Percentiles rank a stretch among this genome's conserved stretches.
phyloP scores from a whole-genome alignment of 92 coral and sea anemone species.

The Phymanthus crucifer region DNA sequence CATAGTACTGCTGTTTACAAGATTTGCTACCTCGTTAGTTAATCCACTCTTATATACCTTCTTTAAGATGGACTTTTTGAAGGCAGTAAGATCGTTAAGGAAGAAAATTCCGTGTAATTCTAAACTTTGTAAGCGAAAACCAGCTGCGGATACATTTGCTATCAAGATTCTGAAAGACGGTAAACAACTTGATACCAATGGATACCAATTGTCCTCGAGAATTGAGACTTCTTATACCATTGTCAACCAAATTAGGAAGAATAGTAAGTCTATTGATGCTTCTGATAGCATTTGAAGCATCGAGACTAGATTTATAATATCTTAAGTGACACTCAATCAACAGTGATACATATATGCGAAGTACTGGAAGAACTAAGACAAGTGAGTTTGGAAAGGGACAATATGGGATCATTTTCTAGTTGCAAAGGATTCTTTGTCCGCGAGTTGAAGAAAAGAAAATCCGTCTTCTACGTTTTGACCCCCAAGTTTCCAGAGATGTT shows the following conservation, averaged over 20 bases:
- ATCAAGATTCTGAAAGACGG: slow-evolving; percentile 22
- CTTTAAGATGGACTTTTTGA: slow-evolving; percentile 49
- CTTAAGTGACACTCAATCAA: too few species aligned
- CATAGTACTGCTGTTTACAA: slow-evolving; percentile 23
- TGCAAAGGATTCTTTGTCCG: too few species aligned
- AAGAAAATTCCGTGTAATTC: slow-evolving; percentile 8
- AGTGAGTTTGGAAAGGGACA: too few species aligned
- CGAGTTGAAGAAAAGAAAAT: too few species aligned
- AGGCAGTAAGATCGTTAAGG: slow-evolving; percentile 27
- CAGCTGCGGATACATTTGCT: slow-evolving; percentile 5
- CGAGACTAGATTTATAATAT: neutral
- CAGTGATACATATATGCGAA: too few species aligned
- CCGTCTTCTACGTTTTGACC: too few species aligned
- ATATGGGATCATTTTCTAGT: too few species aligned
- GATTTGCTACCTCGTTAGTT: slow-evolving; percentile 44
- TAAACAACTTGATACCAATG: slow-evolving; percentile 11
- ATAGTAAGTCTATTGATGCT: slow-evolving; percentile 9
- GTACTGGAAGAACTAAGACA: too few species aligned
- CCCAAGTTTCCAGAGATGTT: too few species aligned
- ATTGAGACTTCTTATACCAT: slow-evolving; percentile 21
- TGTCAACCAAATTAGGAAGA: neutral
- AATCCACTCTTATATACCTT: slow-evolving; percentile 57
- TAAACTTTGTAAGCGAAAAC: slow-evolving; percentile 7
- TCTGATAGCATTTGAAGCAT: neutral
- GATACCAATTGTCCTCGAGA: slow-evolving; percentile 19